Percentiles rank a stretch among this genome's conserved stretches.
Evolutionary conservation across 1,140 invertebrate genomes (phyloP).

Genomic region (Zaprionus davidi): DNA sequence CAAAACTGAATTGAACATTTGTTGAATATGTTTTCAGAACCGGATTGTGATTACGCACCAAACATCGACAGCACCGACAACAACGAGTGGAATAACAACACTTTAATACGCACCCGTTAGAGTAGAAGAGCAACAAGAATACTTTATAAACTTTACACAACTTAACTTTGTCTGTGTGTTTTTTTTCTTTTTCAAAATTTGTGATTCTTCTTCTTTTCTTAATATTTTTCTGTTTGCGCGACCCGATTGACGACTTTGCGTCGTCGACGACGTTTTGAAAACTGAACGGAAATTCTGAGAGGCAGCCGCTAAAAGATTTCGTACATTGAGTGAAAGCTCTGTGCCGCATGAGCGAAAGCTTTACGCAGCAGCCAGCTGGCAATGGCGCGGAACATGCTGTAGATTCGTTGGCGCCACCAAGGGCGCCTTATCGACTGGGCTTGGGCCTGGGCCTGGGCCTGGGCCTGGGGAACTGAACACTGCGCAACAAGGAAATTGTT

Average conservation of each 20-base stretch:
- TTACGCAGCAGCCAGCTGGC: slow-evolving; percentile 56
- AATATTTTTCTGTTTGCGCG: slow-evolving; percentile 17
- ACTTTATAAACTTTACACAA: slow-evolving; percentile 39
- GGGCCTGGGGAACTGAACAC: background rate
- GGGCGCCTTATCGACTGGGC: slow-evolving; percentile 4
- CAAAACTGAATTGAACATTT: slow-evolving; percentile 21
- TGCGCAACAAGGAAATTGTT: background rate
- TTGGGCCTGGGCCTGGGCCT: background rate
- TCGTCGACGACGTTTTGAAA: slow-evolving; percentile 67
- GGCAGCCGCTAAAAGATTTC: slow-evolving; percentile 48
- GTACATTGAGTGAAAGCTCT: slow-evolving; percentile 59
- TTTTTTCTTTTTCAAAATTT: slow-evolving; percentile 13
- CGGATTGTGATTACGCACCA: slow-evolving; percentile 48
- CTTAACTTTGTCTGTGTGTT: background rate
- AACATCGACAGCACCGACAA: slow-evolving; percentile 9
- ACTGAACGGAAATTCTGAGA: slow-evolving; percentile 64
- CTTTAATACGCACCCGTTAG: slow-evolving; percentile 60
- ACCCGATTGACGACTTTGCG: slow-evolving; percentile 50
- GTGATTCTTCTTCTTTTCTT: slow-evolving; percentile 13
- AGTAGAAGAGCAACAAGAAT: slow-evolving; percentile 1
- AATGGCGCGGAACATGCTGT: slow-evolving; percentile 8
- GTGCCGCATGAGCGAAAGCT: slow-evolving; percentile 31
- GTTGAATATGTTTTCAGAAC: slow-evolving; percentile 43
- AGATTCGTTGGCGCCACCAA: slow-evolving; percentile 57
- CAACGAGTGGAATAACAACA: slow-evolving; percentile 5